Evolutionary conservation across 1,140 invertebrate genomes (phyloP), one percentile per base, ranked within the genome.

Genomic region (Orchesella cincta): DNA sequence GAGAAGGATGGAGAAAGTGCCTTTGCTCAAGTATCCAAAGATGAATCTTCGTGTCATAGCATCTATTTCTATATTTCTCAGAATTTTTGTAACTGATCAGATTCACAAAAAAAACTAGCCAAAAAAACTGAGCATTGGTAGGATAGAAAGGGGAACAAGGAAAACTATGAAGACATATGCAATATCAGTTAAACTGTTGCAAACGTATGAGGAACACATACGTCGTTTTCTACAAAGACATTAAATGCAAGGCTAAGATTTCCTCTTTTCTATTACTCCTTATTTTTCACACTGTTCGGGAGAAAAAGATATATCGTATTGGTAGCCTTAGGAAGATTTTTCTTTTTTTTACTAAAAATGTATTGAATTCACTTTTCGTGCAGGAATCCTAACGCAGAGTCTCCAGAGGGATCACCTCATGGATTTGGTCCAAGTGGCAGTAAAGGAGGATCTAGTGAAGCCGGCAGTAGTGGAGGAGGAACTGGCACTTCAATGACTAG

Each of bases 311-410:
- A 46, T 8, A 20, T 57, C 26, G 54, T n/a, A n/a, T n/a, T n/a
- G n/a, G n/a, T n/a, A n/a, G n/a, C n/a, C n/a, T n/a, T n/a, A n/a
- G n/a, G n/a, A n/a, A n/a, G n/a, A n/a, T n/a, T n/a, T n/a, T n/a
- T n/a, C n/a, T n/a, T n/a, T n/a, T n/a, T n/a, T n/a, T n/a, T n/a
- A n/a, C n/a, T n/a, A n/a, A n/a, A n/a, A n/a, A n/a, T n/a, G n/a
- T 57, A 57, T 57, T 57, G 54, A 57, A 57, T 57, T 80, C 79
- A 57, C 73, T 78, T 76, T 83, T 78, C 81, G 87, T 87, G 46
- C 84, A 97, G 94, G 62, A 95, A 95, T 87, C 94, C 95, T 12
- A 97, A 96, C 84, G 91, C 93, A 83, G 84, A 85, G 12, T 89
- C 90, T 52, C 33, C 70, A 46, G 76, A 76, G 76, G 76, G 76